Conservation (phyloP, 2,888 invertebrate genomes). For the Drosophila robusta region DNA sequence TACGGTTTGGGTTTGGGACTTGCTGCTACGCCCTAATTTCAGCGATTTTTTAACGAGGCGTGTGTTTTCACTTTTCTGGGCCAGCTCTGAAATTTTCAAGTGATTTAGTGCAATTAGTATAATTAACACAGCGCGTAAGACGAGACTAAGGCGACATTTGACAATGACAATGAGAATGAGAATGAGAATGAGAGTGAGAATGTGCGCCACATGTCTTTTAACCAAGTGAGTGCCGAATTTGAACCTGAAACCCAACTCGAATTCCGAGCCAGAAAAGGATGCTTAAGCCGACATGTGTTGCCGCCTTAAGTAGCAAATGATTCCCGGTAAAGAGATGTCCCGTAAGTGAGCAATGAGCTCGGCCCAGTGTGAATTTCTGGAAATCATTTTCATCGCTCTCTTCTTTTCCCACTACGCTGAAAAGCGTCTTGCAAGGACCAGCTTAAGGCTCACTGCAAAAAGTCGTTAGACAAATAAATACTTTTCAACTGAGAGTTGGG, state of each 20-base stretch:
- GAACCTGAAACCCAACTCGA: conserved; percentile 18
- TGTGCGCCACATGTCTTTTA: conserved; percentile 68
- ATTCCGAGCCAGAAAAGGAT: conserved; percentile 26
- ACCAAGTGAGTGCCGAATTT: conserved; percentile 37
- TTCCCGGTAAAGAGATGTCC: conserved; percentile 43
- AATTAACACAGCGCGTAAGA: conserved; percentile 76
- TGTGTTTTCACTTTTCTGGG: conserved; percentile 8
- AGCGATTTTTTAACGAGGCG: conserved; percentile 49
- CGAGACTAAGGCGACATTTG: conserved; percentile 74
- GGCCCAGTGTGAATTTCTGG: conserved; percentile 23
- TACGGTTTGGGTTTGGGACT: conserved; percentile 31
- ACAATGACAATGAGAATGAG: conserved; percentile 51
- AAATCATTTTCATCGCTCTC: conserved; percentile 27
- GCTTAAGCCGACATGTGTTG: conserved; percentile 74
- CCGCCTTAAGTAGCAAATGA: conserved; percentile 62
- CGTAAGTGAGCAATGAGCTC: conserved; percentile 36
- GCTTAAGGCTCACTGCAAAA: conserved; percentile 6
- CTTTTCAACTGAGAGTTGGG: conserved; percentile 16
- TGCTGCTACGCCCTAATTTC: conserved; percentile 60
- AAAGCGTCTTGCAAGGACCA: conserved; percentile 19
- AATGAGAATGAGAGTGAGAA: background rate
- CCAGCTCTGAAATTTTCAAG: conserved; percentile 64
- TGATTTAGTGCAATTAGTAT: conserved; percentile 80
- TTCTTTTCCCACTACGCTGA: conserved; percentile 26
- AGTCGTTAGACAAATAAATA: conserved; percentile 21